Conservation (phyloP, 2,113 vertebrate species). For the Hyperopisus bebe region DNA sequence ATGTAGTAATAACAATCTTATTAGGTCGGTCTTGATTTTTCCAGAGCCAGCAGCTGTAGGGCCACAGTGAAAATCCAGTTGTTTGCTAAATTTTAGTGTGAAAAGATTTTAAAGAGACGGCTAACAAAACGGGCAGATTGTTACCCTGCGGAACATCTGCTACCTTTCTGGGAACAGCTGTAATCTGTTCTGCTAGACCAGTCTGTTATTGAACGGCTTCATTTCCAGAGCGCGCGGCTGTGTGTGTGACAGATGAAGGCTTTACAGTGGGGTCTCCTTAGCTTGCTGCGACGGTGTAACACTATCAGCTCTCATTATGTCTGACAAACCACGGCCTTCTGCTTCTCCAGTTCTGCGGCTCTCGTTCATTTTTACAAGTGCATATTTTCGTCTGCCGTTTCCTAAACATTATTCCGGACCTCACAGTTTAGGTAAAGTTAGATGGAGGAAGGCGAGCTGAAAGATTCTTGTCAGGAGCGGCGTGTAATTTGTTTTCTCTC, state of each 20-base stretch:
- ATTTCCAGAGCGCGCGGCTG: conserved; percentile 52
- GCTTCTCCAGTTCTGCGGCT: conserved; percentile 19
- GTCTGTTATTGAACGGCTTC: conserved; percentile 58
- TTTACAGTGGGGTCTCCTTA: conserved; percentile 59
- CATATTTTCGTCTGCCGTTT: conserved; percentile 18
- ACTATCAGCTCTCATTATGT: conserved; percentile 65
- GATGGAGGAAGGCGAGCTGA: conserved; percentile 11
- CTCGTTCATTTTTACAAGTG: conserved; percentile 26
- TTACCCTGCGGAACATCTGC: conserved; percentile 23
- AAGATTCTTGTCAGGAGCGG: not conserved
- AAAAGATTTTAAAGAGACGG: conserved; percentile 4
- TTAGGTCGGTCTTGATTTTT: not conserved
- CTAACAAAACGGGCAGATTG: not conserved
- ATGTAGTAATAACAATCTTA: not conserved
- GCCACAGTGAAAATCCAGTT: not conserved
- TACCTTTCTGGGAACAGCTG: conserved; percentile 43
- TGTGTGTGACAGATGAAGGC: conserved; percentile 62
- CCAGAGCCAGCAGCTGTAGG: not conserved
- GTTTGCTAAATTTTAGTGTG: not conserved
- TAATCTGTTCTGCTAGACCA: conserved; percentile 68
- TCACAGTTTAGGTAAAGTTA: conserved; percentile 5
- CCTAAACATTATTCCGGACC: conserved; percentile 21
- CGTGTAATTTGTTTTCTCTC: not conserved
- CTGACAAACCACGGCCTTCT: conserved; percentile 50
- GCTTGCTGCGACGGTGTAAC: conserved; percentile 58